Evolutionary conservation across 1,140 invertebrate species (phyloP).

Genomic region (Brachionus rubens): DNA sequence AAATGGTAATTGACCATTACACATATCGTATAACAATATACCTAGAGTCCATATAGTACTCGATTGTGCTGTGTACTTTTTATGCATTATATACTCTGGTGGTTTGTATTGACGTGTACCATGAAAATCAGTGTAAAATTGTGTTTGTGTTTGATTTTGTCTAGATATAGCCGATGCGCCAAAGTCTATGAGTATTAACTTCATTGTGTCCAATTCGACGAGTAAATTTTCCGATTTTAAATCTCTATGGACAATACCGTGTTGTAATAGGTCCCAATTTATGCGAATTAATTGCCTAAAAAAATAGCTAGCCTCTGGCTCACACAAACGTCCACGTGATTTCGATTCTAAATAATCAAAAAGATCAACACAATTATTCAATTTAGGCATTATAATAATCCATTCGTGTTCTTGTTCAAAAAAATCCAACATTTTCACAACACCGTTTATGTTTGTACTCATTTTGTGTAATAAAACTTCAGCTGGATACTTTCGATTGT

Average conservation of each 20-base stretch:
- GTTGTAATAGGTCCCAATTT: neutral
- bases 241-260: conserved; percentile 46
- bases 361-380: conserved; percentile 40
- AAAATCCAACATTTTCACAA: conserved; percentile 39
- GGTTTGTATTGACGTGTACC: conserved; percentile 45
- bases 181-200: conserved; percentile 43
- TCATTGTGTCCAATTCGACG: conserved; percentile 30
- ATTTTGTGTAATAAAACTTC: conserved; percentile 45
- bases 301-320: conserved; percentile 32
- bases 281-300: conserved; percentile 35
- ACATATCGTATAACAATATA: conserved; percentile 45
- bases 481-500: conserved; percentile 45
- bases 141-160: conserved; percentile 2
- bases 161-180: conserved; percentile 35
- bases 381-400: conserved; percentile 34
- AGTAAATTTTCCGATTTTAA: conserved; percentile 46
- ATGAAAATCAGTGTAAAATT: conserved; percentile 45
- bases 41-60: conserved; percentile 46
- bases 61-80: conserved; percentile 19
- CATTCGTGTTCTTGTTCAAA: conserved; percentile 40
- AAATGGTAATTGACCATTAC: conserved; percentile 43
- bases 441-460: conserved; percentile 5
- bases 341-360: conserved; percentile 45
- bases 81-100: conserved; percentile 42
- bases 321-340: neutral